Conservation (phyloP, 2,888 invertebrate species). For the Lithosia quadra region DNA sequence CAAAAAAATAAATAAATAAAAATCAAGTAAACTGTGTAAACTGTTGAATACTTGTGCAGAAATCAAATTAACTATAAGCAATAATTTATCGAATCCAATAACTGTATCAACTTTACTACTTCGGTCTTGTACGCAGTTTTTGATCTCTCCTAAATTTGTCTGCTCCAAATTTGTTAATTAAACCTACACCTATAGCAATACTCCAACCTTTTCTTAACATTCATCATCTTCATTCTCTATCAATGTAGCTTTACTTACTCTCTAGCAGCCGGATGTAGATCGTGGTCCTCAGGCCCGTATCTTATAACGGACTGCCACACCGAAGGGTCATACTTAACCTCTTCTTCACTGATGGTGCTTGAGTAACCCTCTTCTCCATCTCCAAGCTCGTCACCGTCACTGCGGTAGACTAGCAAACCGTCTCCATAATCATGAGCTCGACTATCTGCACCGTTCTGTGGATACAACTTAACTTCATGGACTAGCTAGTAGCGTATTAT, state of each 20-base stretch:
- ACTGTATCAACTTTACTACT: too few species aligned
- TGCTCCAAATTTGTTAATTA: too few species aligned
- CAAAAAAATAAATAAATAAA: neutral
- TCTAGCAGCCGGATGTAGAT: conserved; percentile 82
- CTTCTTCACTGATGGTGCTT: conserved; percentile 92
- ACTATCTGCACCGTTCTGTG: conserved; percentile 64
- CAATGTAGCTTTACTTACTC: conserved; percentile 79
- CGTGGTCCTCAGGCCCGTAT: conserved; percentile 85
- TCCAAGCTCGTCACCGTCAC: conserved; percentile 73
- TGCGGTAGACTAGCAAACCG: conserved; percentile 85
- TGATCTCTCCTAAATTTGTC: too few species aligned
- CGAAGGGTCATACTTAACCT: conserved; percentile 89
- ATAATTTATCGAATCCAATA: too few species aligned
- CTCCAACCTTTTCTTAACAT: too few species aligned
- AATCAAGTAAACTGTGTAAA: neutral
- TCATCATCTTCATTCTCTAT: too few species aligned
- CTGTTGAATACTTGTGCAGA: too few species aligned
- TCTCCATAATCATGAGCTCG: conserved; percentile 85
- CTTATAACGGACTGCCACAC: conserved; percentile 91
- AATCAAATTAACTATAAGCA: too few species aligned
- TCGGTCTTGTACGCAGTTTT: too few species aligned
- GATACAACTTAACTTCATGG: neutral
- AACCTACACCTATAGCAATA: too few species aligned
- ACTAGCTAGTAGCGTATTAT: neutral
- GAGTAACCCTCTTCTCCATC: conserved; percentile 89